Evolutionary conservation across 2,888 invertebrate species (phyloP).

Genomic region (Leptinotarsa peninsularis): DNA sequence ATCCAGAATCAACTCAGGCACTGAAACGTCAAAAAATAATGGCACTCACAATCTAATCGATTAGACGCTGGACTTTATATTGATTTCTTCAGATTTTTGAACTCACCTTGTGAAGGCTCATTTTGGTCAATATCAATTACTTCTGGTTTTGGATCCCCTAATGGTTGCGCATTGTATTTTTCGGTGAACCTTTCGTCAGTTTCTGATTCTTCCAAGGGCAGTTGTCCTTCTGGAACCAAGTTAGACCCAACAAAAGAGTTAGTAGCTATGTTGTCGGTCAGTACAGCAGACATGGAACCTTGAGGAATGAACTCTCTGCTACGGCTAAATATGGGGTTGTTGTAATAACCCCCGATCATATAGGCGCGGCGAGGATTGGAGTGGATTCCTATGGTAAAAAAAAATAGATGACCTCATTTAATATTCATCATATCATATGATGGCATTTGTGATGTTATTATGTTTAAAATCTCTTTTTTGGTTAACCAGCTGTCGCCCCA

Average conservation of each 20-base stretch:
- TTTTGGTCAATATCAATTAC: neutral
- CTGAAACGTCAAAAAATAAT: neutral
- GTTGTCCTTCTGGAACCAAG: conserved; percentile 31
- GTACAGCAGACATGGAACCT: conserved; percentile 64
- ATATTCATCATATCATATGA: too few relatives aligned
- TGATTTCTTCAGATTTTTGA: neutral
- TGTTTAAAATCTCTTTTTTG: too few relatives aligned
- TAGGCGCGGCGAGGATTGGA: conserved; percentile 23
- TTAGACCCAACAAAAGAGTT: conserved; percentile 60
- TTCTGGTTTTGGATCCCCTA: conserved; percentile 12
- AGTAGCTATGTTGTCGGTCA: conserved; percentile 62
- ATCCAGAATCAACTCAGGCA: conserved; percentile 10
- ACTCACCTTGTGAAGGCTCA: conserved; percentile 17
- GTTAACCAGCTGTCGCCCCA: too few relatives aligned
- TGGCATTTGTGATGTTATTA: too few relatives aligned
- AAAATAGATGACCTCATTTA: neutral
- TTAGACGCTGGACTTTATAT: too few relatives aligned
- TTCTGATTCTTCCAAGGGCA: conserved; percentile 39
- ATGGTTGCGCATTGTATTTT: conserved; percentile 18
- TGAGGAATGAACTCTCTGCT: conserved; percentile 50
- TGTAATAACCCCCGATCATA: conserved; percentile 62
- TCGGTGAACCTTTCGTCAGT: conserved; percentile 35
- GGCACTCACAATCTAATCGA: too few relatives aligned
- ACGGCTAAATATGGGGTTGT: conserved; percentile 51
- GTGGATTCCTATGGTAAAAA: conserved; percentile 6